phyloP scores from a whole-genome alignment of 2,888 invertebrate species.

The Drosophila flavopinicola region DNA sequence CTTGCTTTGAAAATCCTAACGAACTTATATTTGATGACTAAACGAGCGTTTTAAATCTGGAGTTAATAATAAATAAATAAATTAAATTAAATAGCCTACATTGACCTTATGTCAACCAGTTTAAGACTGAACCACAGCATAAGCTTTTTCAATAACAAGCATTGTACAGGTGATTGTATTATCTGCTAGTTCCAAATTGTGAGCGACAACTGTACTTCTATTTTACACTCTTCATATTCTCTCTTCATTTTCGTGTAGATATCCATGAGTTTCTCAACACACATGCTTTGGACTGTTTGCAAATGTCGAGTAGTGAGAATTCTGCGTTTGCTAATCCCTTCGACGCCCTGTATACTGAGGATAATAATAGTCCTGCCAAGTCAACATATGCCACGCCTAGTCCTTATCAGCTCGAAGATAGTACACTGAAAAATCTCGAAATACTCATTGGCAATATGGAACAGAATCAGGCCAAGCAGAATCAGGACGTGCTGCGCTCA shows the following conservation, averaged over 20 bases:
- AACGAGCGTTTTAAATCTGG: too few species aligned
- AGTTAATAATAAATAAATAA: too few species aligned
- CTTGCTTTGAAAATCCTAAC: too few species aligned
- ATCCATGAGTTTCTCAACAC: constrained; percentile 83
- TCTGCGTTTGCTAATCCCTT: constrained; percentile 57
- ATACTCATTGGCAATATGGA: constrained; percentile 84
- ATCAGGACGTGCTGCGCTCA: constrained; percentile 78
- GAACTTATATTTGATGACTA: too few species aligned
- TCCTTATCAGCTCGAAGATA: constrained; percentile 72
- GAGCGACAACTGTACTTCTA: not conserved
- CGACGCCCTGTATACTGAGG: constrained; percentile 55
- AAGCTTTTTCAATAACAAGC: too few species aligned
- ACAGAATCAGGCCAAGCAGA: constrained; percentile 83
- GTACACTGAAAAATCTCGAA: constrained; percentile 84
- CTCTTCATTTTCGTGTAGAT: constrained; percentile 72
- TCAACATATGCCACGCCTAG: constrained; percentile 67
- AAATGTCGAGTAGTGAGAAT: constrained; percentile 57
- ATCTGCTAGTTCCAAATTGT: not conserved
- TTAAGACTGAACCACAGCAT: too few species aligned
- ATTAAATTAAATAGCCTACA: too few species aligned
- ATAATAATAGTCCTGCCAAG: constrained; percentile 63
- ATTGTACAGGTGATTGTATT: too few species aligned
- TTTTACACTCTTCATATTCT: constrained; percentile 23
- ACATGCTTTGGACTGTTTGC: constrained; percentile 81
- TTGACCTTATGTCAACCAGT: too few species aligned